Base-by-base conservation (phyloP, 2,113 vertebrate genomes). In the Spea bombifrons region DNA sequence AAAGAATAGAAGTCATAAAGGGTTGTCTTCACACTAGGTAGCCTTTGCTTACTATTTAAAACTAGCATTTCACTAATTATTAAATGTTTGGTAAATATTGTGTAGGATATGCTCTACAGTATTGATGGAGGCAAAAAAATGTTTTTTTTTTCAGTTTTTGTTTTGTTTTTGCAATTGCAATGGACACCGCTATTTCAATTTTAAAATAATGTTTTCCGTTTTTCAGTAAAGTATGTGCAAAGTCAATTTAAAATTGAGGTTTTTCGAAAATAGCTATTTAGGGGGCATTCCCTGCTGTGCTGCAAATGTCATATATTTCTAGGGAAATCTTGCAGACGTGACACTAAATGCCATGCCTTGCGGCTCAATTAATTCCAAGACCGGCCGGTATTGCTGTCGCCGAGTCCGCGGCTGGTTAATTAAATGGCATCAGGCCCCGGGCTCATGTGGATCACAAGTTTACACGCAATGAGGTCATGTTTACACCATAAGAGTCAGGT, bases 221-320 rank as follows among this genome's bases (percentile, higher is more conserved):
- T 30, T 30, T 30, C 30, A 30, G 30, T 30, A 30, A 30, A 30
- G 30, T 30, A 30, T 30, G 30, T 30, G 30, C 30, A 30, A 30
- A 30, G 30, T 30, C 30, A 30, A 30, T 30, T 30, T 30, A 30
- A 30, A 30, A 30, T 30, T 59, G 9, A 13, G 55, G 55, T 59
- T 59, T 9, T 13, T 59, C 1, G 55, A 13, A 59, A 59, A 13
- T 59, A 13, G 55, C 55, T 59, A 13, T 59, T 9, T 13, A 12
- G 6, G 59, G 68, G 48, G 69, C 69, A 57, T 66, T 66, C 52
- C 70, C 43, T 43, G 71, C 64, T 73, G 61, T 59, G 44, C 53
- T 52, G 1, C 66, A 79, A 79, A 73, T 79, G 77, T 79, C 77
- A 73, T 46, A 57, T 79, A 73, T 30, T 30, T 73, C 70, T 66